Evolutionary conservation across 2,888 invertebrate genomes (phyloP), one percentile per base, ranked within the genome.

Genomic region (Thera obeliscata): DNA sequence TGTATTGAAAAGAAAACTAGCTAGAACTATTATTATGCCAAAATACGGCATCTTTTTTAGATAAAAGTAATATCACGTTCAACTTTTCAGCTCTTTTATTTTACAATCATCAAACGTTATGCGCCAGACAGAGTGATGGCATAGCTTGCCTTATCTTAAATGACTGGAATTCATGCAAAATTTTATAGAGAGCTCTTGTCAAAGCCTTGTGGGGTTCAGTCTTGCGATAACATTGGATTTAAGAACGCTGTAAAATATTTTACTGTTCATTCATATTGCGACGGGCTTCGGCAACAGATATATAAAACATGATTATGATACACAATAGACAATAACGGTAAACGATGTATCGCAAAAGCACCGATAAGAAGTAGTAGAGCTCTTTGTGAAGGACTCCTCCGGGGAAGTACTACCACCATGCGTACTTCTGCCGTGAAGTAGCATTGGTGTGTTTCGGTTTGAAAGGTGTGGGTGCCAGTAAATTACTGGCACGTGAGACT

Each of bases 171-270:
- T 79, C 79, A 81, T 76, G 77, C 76, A 76, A 75, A 76, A 76
- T 74, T 74, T 76, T 76, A 77, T 75, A 72, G 69, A 71, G 71
- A 69, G 74, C 67, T 59, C 68, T 74, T 74, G 74, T 74, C 71
- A 76, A 70, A 70, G 70, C 62, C 76, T 80, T 79, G 59, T 69
- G 80, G 77, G 82, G 74, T 79, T 78, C 69, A 72, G 77, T 74
- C 64, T 66, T 35, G 67, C 69, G 83, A 86, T 84, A 86, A 85
- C 86, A 80, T 81, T 82, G 81, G 81, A 84, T 85, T 85, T 84
- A 81, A 77, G 77, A 76, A 74, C 72, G 75, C 65, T 83, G 80
- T 87, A 87, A 75, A 75, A 75, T 73, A 72, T 70, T 73, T 71
- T 69, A 73, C 75, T 70, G 70, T 69, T 62, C 72, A 68, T 70